These are phyloP conservation scores for Dipodomys ordii DNA, from an alignment of 2,113 vertebrate species.

Conservation along the genomic window DNA sequence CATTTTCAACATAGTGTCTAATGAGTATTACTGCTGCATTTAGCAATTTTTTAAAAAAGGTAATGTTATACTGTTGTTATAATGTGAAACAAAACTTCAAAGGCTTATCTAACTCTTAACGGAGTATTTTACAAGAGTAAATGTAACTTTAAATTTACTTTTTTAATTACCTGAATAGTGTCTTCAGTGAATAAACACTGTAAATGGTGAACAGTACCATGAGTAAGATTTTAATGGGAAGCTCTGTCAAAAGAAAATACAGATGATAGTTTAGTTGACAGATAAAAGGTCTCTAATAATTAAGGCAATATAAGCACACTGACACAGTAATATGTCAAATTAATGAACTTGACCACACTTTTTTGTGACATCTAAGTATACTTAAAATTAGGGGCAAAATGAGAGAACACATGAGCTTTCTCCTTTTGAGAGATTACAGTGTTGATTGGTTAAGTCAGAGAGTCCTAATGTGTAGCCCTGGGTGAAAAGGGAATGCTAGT, in stretches of 20 bases:
- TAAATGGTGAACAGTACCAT: constrained; percentile 95
- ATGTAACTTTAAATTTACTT: constrained; percentile 41
- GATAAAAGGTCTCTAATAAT: background rate
- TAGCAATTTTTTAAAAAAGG: background rate
- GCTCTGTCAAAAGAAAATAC: constrained; percentile 88
- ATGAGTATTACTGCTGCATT: no score
- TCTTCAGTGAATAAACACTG: constrained; percentile 92
- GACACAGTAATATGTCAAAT: background rate
- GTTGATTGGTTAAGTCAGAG: background rate
- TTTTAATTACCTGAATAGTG: constrained; percentile 92
- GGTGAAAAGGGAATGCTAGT: background rate
- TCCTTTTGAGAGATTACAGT: background rate
- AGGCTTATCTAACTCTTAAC: constrained; percentile 7
- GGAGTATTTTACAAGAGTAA: constrained; percentile 58
- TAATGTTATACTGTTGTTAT: background rate
- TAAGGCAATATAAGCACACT: background rate
- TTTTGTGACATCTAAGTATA: constrained; percentile 52
- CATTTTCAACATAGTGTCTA: no score
- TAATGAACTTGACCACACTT: background rate
- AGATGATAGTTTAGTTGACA: constrained; percentile 1
- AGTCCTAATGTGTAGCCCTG: background rate
- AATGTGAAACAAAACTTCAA: background rate
- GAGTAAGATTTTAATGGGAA: constrained; percentile 94
- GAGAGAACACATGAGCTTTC: background rate
- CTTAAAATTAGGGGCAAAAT: background rate